A percentile compares a stretch with the other conserved stretches of the same genome.
phyloP scores from a whole-genome alignment of 2,797 vertebrate genomes.

The Takifugu ocellatus region DNA sequence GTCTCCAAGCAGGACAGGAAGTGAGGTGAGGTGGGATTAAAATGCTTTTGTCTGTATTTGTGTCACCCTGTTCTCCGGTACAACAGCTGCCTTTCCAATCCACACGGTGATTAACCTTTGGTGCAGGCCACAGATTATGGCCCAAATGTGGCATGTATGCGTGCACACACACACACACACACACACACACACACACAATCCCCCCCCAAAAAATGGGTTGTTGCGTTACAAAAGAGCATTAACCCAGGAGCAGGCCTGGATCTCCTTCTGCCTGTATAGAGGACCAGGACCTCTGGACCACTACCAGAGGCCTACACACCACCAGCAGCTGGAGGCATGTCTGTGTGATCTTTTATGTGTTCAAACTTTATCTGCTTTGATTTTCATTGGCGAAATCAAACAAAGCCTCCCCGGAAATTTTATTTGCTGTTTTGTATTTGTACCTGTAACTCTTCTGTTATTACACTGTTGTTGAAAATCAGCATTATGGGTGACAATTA shows the following conservation, averaged over 20 bases:
- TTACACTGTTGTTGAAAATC: no score
- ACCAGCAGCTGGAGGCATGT: no score
- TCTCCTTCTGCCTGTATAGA: no score
- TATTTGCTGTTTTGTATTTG: neutral
- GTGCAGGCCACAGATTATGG: constrained; percentile 53
- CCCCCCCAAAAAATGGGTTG: neutral
- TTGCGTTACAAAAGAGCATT: no score
- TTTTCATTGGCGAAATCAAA: neutral
- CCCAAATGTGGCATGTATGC: constrained; percentile 29
- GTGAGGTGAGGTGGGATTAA: constrained; percentile 53
- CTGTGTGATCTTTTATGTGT: no score
- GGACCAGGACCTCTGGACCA: no score
- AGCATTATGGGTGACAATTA: no score
- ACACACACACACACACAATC: no score
- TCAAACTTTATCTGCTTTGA: neutral
- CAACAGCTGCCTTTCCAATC: constrained; percentile 37
- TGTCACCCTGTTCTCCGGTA: constrained; percentile 38
- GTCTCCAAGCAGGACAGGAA: constrained; percentile 31
- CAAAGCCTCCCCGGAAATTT: neutral
- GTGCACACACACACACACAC: constrained; percentile 15
- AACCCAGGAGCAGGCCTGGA: no score
- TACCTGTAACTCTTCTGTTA: no score
- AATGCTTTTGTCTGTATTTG: constrained; percentile 56
- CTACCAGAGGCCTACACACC: no score
- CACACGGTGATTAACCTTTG: constrained; percentile 55